A percentile compares a stretch with the other conserved stretches of the same genome.
Conservation (phyloP, 1,140 invertebrate species). For the Aphis craccivora region DNA sequence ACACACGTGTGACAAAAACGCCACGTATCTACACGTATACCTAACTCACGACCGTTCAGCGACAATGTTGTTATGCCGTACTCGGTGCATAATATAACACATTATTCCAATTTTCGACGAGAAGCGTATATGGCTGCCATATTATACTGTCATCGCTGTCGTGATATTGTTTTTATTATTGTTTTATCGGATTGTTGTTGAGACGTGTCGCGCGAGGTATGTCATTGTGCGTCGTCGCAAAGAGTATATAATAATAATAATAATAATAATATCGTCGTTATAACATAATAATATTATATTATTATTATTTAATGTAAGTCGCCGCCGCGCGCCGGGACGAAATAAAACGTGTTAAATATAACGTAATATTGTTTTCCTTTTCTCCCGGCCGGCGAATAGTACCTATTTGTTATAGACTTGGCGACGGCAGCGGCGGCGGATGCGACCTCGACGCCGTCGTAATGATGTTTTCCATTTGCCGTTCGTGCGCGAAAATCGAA, state of each 20-base stretch:
- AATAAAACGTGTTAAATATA: background rate
- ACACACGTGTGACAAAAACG: background rate
- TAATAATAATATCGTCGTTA: too few relatives aligned
- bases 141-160: background rate
- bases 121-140: background rate
- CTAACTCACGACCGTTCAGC: background rate
- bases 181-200: background rate
- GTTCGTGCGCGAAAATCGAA: background rate
- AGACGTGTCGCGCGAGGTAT: background rate
- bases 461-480: background rate
- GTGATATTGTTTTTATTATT: background rate
- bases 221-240: background rate
- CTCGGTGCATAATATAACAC: too few relatives aligned
- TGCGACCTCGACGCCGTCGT: background rate
- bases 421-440: background rate
- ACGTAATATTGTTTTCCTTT: slow-evolving; percentile 10
- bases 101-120: background rate
- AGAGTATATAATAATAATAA: background rate
- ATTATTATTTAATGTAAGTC: background rate
- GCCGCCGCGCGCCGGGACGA: background rate
- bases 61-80: background rate
- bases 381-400: background rate
- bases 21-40: background rate
- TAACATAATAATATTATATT: background rate
- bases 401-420: background rate